Evolutionary conservation across 2,113 vertebrate species (phyloP), one percentile per base, ranked within the genome.

Genomic region (Dendropsophus ebraccatus): DNA sequence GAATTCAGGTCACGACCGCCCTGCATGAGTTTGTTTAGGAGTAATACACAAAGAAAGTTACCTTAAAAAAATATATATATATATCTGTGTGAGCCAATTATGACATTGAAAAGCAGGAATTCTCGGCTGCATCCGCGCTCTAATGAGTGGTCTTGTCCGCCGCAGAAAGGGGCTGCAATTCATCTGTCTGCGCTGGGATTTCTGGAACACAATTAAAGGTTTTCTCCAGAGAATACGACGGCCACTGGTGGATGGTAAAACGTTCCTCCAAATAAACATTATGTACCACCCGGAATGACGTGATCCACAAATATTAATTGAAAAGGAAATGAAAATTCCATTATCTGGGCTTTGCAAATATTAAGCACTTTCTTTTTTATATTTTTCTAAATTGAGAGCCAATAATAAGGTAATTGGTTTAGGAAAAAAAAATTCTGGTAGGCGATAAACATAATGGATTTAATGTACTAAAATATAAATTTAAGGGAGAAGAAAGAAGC

Each of bases 131-230:
- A n/a, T n/a, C n/a, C n/a, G n/a, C n/a, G n/a, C n/a, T n/a, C 23
- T 72, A 72, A 83, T 72, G 45, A 83, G 60, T 50, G 80, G 56
- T 69, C 60, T 41, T 82, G 80, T 23, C 60, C 50, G 80, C 25
- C 17, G 80, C 60, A 82, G 67, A 16, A 41, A 67, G 62, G 13
- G 35, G 23, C 6, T 82, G 45, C 52, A 47, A 82, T 69, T 65
- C n/a, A n/a, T n/a, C 67, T 54, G 81, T 69, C 30, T 83, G 67
- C 17, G 0, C 21, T 67, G 28, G 49, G 41, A 72, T 83, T 35
- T 73, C 19, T 72, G 81, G 56, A 47, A 70, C 65, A 73, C 81
- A 83, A 56, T 72, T 70, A 83, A 73, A 23, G 70, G 32, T 30
- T 83, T 50, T 69, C 65, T 52, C 45, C 16, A 30, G 62, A 32